A percentile compares a stretch with the other conserved stretches of the same genome.
Evolutionary conservation across 2,113 vertebrate genomes (phyloP).

Genomic region (Pantherophis guttatus): DNA sequence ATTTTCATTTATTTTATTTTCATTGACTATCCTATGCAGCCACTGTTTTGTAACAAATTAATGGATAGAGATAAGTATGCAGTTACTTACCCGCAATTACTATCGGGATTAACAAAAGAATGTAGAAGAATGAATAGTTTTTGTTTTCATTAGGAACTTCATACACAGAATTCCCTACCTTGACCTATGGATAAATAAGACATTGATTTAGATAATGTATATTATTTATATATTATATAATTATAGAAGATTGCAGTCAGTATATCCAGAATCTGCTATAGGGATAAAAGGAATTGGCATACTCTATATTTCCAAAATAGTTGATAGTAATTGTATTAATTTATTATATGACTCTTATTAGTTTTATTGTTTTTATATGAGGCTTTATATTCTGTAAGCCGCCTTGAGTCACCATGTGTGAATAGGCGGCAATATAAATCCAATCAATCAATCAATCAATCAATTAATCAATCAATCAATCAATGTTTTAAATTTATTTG

Average conservation of each 20-base stretch:
- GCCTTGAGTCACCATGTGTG: no score
- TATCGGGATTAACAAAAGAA: constrained; percentile 69
- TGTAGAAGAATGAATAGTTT: constrained; percentile 65
- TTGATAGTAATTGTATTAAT: not conserved
- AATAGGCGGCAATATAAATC: no score
- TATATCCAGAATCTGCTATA: not conserved
- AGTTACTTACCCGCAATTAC: constrained; percentile 78
- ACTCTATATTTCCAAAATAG: not conserved
- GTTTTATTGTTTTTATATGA: no score
- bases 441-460: no score
- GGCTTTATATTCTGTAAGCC: no score
- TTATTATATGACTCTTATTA: not conserved
- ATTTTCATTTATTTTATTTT: not conserved
- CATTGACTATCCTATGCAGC: not conserved
- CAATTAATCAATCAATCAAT: no score
- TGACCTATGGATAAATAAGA: constrained; percentile 73
- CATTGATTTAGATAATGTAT: not conserved
- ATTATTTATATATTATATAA: not conserved
- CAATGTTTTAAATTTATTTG: no score
- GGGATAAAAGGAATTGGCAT: not conserved
- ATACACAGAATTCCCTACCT: constrained; percentile 67
- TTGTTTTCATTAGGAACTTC: constrained; percentile 56
- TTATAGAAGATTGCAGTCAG: constrained; percentile 18
- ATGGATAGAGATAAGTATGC: not conserved
- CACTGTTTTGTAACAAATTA: constrained; percentile 11